Conservation (phyloP, 2,797 vertebrate species). For the Petrocephalus schoutedeni region DNA sequence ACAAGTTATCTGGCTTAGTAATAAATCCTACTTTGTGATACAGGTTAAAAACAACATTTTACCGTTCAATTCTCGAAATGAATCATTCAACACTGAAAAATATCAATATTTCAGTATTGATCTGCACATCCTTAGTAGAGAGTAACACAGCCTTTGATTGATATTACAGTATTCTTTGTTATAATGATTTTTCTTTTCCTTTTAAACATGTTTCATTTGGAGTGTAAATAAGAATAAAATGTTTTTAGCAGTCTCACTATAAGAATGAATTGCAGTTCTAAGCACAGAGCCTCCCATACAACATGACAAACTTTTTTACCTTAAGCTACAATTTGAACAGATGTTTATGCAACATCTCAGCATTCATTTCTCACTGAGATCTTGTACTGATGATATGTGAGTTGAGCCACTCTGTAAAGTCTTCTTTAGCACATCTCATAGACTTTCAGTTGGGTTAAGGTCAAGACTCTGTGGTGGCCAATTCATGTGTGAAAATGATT, state of each 20-base stretch:
- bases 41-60: neutral
- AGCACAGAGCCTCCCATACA: neutral
- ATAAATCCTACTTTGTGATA: neutral
- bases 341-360: too few relatives aligned
- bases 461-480: too few relatives aligned
- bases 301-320: neutral
- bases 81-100: neutral
- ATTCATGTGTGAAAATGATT: too few relatives aligned
- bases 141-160: neutral
- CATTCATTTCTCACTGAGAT: too few relatives aligned
- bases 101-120: neutral
- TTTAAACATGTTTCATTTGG: neutral
- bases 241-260: neutral
- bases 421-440: too few relatives aligned
- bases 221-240: neutral
- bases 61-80: neutral
- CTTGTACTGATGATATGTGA: too few relatives aligned
- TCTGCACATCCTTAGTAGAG: neutral
- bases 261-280: neutral
- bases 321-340: neutral
- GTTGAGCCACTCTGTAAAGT: too few relatives aligned
- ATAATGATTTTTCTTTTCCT: neutral
- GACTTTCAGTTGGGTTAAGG: too few relatives aligned
- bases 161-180: neutral
- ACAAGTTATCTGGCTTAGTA: neutral